Base-by-base conservation (phyloP, 2,888 invertebrate species). In the Drosophila multiciliata region DNA sequence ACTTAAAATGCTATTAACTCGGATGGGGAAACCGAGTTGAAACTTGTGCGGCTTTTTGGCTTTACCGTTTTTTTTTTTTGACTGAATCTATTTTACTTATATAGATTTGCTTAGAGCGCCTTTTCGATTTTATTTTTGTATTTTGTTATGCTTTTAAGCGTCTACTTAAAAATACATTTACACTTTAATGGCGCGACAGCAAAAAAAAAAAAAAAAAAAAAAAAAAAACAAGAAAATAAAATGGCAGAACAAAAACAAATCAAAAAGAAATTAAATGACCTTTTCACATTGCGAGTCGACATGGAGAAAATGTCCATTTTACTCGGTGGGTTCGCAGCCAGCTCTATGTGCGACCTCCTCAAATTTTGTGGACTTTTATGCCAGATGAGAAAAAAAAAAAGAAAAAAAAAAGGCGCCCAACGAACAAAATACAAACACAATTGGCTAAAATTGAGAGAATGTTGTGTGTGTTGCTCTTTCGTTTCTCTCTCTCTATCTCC, bases 161-260 rank as follows among this genome's bases (percentile, higher is more conserved):
- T 79, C 87, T 87, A 89, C 89, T 87, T 87, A 87, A 87, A 87
- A 89, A 89, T 80, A 87, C 89, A 87, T 87, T 89, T 87, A 89
- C 88, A 87, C 89, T 83, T 88, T 89, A 86, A 86, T 86, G 89
- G 86, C 75, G 78, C 69, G 73, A 67, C 65, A 64, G 61, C 59
- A 36, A 67, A 45, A 59, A 33, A 50, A 32, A 35, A 45, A 45
- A 20, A 2, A 45, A 69, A 35, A 45, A 69, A 35, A 57, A 48
- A 29, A 33, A 45, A 20, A 45, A 20, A 2, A 45, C 45, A 23
- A 23, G 8, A 48, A 32, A 40, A 33, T 23, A 32, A 49, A 42
- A 42, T 42, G 48, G 35, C 38, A 57, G 45, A 52, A 57, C 60
- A 60, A 67, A 74, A 85, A 82, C 82, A 88, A 89, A 87, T 87